Conservation (phyloP, 1,140 invertebrate genomes). For the Cotesia chilonis region DNA sequence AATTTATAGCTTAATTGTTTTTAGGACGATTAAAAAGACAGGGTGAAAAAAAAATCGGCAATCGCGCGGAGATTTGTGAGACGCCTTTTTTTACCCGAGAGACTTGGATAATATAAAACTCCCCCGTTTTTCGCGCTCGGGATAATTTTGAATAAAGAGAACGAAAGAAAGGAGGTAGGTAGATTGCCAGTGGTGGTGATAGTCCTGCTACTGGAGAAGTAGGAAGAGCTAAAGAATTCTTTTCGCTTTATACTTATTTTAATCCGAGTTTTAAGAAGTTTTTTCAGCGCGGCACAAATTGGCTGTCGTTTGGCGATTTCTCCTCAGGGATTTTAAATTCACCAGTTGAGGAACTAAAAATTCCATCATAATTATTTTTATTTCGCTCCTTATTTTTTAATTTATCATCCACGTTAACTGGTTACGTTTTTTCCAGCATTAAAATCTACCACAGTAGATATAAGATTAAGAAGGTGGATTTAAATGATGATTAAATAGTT, state of each 20-base stretch:
- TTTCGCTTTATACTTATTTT: constrained; percentile 50
- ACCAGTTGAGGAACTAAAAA: constrained; percentile 16
- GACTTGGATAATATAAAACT: constrained; percentile 53
- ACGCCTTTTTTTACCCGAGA: constrained; percentile 28
- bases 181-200: too few relatives aligned
- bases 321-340: background rate
- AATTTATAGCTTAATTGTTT: too few relatives aligned
- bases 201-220: constrained; percentile 1
- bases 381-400: constrained; percentile 11
- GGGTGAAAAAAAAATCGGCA: too few relatives aligned
- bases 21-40: too few relatives aligned
- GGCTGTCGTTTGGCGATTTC: constrained; percentile 52
- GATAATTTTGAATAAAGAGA: constrained; percentile 40
- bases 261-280: constrained; percentile 60
- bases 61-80: constrained; percentile 1
- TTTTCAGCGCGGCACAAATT: constrained; percentile 50
- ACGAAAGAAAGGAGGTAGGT: constrained; percentile 17
- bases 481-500: too few relatives aligned
- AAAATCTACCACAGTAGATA: too few relatives aligned
- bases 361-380: constrained; percentile 8
- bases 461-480: too few relatives aligned
- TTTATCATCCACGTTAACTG: background rate
- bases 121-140: constrained; percentile 29
- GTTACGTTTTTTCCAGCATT: too few relatives aligned
- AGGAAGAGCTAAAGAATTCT: constrained; percentile 4